These are phyloP conservation scores for Linnaemya vulpina DNA, from an alignment of 2,888 invertebrate species.

Conservation along the genomic window DNA sequence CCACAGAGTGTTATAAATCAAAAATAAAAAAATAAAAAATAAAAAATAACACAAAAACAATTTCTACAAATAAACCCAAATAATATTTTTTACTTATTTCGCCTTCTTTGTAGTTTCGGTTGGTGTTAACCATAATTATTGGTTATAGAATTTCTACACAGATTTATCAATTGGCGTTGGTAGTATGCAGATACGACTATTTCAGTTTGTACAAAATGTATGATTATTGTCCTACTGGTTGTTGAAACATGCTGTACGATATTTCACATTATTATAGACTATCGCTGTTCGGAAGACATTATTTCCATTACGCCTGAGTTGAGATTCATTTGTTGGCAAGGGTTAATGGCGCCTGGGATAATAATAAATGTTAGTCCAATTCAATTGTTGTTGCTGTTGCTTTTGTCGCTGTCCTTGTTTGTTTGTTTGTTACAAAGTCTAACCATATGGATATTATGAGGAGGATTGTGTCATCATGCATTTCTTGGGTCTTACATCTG, in stretches of 20 bases:
- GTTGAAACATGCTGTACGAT: slow-evolving; percentile 26
- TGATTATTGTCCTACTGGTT: slow-evolving; percentile 15
- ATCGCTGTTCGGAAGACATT: slow-evolving; percentile 32
- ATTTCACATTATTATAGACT: slow-evolving; percentile 53
- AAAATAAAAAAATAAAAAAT: neutral
- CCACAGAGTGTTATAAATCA: slow-evolving; percentile 42
- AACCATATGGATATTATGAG: slow-evolving; percentile 63
- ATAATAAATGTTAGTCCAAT: slow-evolving; percentile 56
- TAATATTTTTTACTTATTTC: neutral
- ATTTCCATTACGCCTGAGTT: slow-evolving; percentile 53
- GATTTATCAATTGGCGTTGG: slow-evolving; percentile 48
- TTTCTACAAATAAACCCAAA: slow-evolving; percentile 33
- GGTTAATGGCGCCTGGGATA: slow-evolving; percentile 63
- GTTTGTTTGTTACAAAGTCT: slow-evolving; percentile 42
- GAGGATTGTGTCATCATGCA: slow-evolving; percentile 62
- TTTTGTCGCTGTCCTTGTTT: neutral
- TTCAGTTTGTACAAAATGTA: neutral
- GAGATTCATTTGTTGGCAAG: slow-evolving; percentile 65
- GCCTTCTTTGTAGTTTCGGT: slow-evolving; percentile 6
- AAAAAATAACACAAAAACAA: too few species aligned
- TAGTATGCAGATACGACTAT: neutral
- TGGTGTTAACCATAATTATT: slow-evolving; percentile 57
- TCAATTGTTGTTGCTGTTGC: slow-evolving; percentile 1
- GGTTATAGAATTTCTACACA: slow-evolving; percentile 49
- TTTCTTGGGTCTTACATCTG: slow-evolving; percentile 40